These are phyloP conservation scores for Heptranchias perlo DNA, from an alignment of 2,113 vertebrate species.

Conservation along the genomic window DNA sequence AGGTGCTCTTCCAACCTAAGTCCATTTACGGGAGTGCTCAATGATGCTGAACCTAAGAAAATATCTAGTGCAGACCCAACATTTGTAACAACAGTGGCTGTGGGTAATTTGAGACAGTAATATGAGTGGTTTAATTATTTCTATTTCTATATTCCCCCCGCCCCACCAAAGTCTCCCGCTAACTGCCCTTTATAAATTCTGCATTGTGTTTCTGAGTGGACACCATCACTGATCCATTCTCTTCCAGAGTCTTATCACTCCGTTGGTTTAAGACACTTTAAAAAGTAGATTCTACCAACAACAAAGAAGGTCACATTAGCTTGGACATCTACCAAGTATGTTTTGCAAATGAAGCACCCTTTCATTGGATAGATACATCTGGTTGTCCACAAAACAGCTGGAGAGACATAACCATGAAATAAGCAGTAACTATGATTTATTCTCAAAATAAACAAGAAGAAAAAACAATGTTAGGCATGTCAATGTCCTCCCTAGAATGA, in stretches of 20 bases:
- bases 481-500: neutral
- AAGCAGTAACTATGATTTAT: neutral
- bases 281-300: neutral
- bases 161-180: neutral
- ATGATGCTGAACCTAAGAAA: neutral
- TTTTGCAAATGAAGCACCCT: neutral
- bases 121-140: neutral
- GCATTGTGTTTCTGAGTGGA: neutral
- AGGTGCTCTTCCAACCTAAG: neutral
- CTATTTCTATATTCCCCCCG: neutral
- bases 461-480: neutral
- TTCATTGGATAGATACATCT: neutral
- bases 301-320: neutral
- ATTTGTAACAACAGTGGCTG: neutral
- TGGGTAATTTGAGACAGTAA: neutral
- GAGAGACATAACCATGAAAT: neutral
- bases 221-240: neutral
- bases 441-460: neutral
- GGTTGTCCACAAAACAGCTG: neutral
- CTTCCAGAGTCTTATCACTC: neutral
- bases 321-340: neutral
- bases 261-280: neutral
- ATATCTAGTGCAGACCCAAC: neutral
- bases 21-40: neutral
- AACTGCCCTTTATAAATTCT: neutral